Conservation (phyloP, 2,888 invertebrate genomes). For the Drosophila helvetica region DNA sequence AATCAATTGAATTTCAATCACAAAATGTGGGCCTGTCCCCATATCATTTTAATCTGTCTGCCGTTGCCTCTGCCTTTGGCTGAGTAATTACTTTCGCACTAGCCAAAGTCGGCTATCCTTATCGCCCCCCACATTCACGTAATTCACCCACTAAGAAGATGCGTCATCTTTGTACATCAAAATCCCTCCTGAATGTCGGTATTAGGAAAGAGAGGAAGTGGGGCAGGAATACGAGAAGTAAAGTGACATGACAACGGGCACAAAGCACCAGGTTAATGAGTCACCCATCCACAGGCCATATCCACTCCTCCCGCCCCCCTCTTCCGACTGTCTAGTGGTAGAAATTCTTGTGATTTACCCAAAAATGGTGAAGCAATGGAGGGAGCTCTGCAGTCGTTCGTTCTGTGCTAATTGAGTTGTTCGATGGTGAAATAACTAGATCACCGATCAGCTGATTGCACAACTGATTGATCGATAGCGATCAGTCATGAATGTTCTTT, state of each 20-base stretch:
- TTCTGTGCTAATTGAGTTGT: background rate
- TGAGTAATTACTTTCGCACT: slow-evolving; percentile 20
- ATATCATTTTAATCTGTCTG: slow-evolving; percentile 18
- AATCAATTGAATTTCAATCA: slow-evolving; percentile 18
- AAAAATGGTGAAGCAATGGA: slow-evolving; percentile 6
- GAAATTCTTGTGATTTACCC: slow-evolving; percentile 39
- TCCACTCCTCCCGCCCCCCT: background rate
- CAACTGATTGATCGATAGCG: slow-evolving; percentile 5
- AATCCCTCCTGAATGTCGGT: background rate
- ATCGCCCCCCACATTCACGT: slow-evolving; percentile 35
- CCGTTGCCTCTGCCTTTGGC: background rate
- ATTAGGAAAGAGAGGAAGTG: slow-evolving; percentile 22
- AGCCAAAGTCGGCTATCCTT: slow-evolving; percentile 46
- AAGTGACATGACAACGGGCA: slow-evolving; percentile 24
- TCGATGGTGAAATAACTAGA: slow-evolving; percentile 28
- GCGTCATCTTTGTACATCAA: slow-evolving; percentile 41
- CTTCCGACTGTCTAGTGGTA: background rate
- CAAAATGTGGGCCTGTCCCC: slow-evolving; percentile 4
- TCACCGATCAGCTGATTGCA: slow-evolving; percentile 19
- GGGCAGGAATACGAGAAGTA: background rate
- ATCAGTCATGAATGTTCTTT: slow-evolving; percentile 7
- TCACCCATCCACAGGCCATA: slow-evolving; percentile 27
- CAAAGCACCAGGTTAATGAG: slow-evolving; percentile 38
- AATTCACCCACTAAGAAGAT: slow-evolving; percentile 16
- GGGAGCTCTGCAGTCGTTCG: background rate